Base-by-base conservation (phyloP, 2,113 vertebrate genomes). In the Nematolebias whitei region DNA sequence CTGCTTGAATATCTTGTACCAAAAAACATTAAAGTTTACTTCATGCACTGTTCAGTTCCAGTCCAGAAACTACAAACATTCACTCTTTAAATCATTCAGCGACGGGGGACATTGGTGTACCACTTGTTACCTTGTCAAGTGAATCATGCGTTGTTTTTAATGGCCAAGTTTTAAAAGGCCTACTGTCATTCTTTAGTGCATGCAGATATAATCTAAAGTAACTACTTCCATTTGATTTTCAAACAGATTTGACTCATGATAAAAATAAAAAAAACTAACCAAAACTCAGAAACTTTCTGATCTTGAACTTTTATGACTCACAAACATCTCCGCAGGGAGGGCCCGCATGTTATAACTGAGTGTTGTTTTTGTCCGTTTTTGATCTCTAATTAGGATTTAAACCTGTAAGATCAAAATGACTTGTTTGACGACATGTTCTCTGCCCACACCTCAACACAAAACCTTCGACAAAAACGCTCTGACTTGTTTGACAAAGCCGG, bases 401-500 rank as follows among this genome's bases (percentile, higher is more conserved):
- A 74, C 65, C 59, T 68, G 47, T 1, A 50, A 71, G 47, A 71
- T 76, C 64, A 68, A 65, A 73, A 56, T 24, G 19, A 16, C 20
- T 44, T n/a, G 3, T 48, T 41, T 5, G 26, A 61, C 69, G 76
- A 68, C 73, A 10, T 11, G 63, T 54, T 4, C 39, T 63, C 74
- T 78, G 76, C 76, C 86, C 81, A 76, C 79, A 66, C 52, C 45
- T 74, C 38, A 43, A 61, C 22, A 29, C 59, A 61, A 66, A 64
- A 75, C 77, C 74, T 79, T 40, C 26, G 62, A 71, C 58, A 29
- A 63, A 35, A 71, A 23, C 1, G 60, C 63, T 69, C 43, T 68
- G 65, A 74, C 73, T 35, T 16, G 12, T 68, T 45, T 57, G 69
- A 83, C 69, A 76, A 65, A 66, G 64, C 57, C 59, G 66, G 84